Evolutionary conservation across 2,797 vertebrate species (phyloP), one percentile per base, ranked within the genome.

Genomic region (Ataeniobius toweri): DNA sequence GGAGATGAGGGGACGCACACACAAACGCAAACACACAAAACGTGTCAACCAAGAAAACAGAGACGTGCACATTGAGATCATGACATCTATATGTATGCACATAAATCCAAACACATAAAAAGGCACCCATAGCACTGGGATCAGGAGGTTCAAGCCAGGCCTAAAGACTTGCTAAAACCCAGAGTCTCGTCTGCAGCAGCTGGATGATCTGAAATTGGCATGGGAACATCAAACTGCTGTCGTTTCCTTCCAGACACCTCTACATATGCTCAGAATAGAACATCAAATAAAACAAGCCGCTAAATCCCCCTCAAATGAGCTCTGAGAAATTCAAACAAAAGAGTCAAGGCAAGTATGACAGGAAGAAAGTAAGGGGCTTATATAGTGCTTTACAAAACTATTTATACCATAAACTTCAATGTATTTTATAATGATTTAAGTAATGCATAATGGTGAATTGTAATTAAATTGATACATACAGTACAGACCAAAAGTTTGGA

Each of bases 231-330:
- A 74, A 80, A 80, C 77, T 69, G 5, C 78, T 61, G 69, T 89
- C 71, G 75, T 74, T 87, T 81, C 81, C 1, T 69, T 73, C 79
- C 82, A 80, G 74, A 85, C 69, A 77, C 82, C 72, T 87, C 41
- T 69, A 91, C 83, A 80, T 83, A 46, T 78, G 82, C 85, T 88
- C 63, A 76, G 84, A 88, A 91, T 89, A 88, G 89, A 89, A 90
- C 74, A 80, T 89, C 85, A 85, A 91, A 88, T 86, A 86, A 85
- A 89, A 89, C 73, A 83, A 91, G 85, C 83, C 6, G 67, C 71
- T 6, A 83, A 78, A 90, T 84, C 75, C 85, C 46, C 36, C 12
- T 18, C 82, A 87, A 82, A 91, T 85, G 88, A 87, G 83, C 69
- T 77, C 75, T 65, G 85, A 86, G 82, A 85, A 89, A 89, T 73